Evolutionary conservation across 2,888 invertebrate genomes (phyloP), one percentile per base, ranked within the genome.

Genomic region (Iselma pallidipennis): DNA sequence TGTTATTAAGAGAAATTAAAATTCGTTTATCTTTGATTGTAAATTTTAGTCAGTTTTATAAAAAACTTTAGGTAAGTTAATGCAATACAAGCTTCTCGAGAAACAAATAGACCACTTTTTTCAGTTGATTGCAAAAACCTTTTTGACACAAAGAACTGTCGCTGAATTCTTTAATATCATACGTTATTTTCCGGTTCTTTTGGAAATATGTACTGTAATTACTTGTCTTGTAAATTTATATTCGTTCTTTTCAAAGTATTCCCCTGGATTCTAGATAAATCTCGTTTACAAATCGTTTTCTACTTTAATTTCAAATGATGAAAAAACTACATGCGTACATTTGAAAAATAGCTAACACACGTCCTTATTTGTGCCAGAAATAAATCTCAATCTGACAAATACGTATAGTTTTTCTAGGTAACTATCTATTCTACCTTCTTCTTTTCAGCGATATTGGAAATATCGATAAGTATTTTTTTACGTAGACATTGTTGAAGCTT

Each of bases 101-200:
- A n/a, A n/a, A n/a, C n/a, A 19, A 14, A 21, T 33, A n/a, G 1
- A 54, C 33, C 54, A 54, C 33, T 5, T 54, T 54, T 54, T 37
- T 54, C 37, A 37, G n/a, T 49, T 49, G 7, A 49, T 16, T 49
- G 49, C 12, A 16, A 19, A 19, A 49, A 52, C 19, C 33, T 55
- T 26, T 45, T 28, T 16, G 28, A 45, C 45, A 48, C 26, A 48
- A 26, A 31, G 16, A 48, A 53, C 23, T 21, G 53, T 25, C 14
- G 49, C 12, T 25, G 52, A 21, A 23, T 7, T 49, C 25, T n/a
- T n/a, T n/a, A 50, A 29, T 28, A 57, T 25, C 50, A 33, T 37
- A 21, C 26, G 21, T 14, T 31, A 4, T 26, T n/a, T n/a, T n/a
- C n/a, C n/a, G n/a, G n/a, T n/a, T n/a, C n/a, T n/a, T n/a, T n/a